These are phyloP conservation scores for Drosophila eohydei DNA, from an alignment of 2,888 invertebrate species.

Conservation along the genomic window DNA sequence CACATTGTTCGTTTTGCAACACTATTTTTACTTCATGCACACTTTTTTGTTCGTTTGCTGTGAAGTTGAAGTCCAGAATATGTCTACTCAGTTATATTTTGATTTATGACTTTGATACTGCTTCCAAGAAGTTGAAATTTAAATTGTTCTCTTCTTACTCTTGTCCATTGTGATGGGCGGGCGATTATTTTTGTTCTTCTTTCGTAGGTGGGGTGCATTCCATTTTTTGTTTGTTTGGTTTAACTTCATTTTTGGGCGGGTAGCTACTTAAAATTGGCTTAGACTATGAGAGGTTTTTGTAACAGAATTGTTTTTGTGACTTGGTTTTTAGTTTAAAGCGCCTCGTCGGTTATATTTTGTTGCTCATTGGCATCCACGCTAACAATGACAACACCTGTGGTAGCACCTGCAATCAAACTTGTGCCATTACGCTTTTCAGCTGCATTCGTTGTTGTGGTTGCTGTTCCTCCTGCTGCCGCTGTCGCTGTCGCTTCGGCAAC, in stretches of 20 bases:
- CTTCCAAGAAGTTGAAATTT: neutral
- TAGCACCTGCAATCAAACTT: constrained; percentile 26
- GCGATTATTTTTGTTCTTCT: neutral
- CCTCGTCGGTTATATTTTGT: constrained; percentile 80
- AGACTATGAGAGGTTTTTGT: constrained; percentile 61
- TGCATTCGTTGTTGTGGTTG: constrained; percentile 29
- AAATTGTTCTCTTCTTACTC: neutral
- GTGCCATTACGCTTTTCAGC: constrained; percentile 41
- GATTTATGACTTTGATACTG: constrained; percentile 11
- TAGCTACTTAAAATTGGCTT: constrained; percentile 47
- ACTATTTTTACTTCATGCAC: neutral
- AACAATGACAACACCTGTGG: constrained; percentile 64
- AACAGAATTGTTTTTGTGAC: constrained; percentile 30
- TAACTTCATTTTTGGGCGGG: constrained; percentile 42
- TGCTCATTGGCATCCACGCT: constrained; percentile 70
- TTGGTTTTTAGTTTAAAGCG: constrained; percentile 67
- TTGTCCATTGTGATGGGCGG: constrained; percentile 11
- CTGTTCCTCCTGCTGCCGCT: constrained; percentile 31
- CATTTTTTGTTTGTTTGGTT: constrained; percentile 31
- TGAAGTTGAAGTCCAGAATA: neutral
- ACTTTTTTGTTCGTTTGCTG: neutral
- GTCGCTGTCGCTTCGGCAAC: constrained; percentile 47
- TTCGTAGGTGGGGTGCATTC: constrained; percentile 42
- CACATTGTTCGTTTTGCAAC: neutral
- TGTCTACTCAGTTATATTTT: neutral